phyloP scores from a whole-genome alignment of 1,140 invertebrate species.

The Danaus melanippus region DNA sequence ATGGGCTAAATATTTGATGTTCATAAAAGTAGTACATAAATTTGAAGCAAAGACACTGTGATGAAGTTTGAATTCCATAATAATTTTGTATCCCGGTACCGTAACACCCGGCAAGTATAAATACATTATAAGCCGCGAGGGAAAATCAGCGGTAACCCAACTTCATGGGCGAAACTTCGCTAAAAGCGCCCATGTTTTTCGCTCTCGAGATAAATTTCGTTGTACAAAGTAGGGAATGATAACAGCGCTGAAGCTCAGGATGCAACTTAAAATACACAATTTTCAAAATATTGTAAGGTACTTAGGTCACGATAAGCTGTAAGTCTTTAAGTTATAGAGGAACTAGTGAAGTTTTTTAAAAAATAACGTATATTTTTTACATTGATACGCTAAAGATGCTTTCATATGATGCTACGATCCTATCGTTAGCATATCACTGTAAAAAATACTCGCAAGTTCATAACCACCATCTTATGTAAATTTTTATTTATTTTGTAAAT shows the following conservation, averaged over 20 bases:
- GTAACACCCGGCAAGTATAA: slow-evolving; percentile 6
- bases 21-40: no score
- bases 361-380: no score
- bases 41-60: slow-evolving; percentile 4
- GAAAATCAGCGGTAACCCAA: slow-evolving; percentile 11
- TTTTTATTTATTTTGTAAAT: no score
- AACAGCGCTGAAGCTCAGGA: neutral
- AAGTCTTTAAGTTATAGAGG: no score
- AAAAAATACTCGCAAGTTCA: no score
- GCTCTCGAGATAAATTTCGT: slow-evolving; percentile 2
- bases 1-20: no score
- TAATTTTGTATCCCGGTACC: slow-evolving; percentile 1
- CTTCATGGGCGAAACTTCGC: slow-evolving; percentile 8
- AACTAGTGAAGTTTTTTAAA: no score
- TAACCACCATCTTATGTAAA: no score
- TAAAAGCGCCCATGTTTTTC: slow-evolving; percentile 3
- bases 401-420: no score
- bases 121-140: slow-evolving; percentile 11
- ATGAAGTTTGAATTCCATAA: slow-evolving; percentile 8
- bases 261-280: neutral
- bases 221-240: neutral
- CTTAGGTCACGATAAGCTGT: no score
- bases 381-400: no score
- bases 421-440: no score
- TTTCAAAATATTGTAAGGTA: neutral